Conservation (phyloP, 2,113 vertebrate genomes). For the Myrmecobius fasciatus region DNA sequence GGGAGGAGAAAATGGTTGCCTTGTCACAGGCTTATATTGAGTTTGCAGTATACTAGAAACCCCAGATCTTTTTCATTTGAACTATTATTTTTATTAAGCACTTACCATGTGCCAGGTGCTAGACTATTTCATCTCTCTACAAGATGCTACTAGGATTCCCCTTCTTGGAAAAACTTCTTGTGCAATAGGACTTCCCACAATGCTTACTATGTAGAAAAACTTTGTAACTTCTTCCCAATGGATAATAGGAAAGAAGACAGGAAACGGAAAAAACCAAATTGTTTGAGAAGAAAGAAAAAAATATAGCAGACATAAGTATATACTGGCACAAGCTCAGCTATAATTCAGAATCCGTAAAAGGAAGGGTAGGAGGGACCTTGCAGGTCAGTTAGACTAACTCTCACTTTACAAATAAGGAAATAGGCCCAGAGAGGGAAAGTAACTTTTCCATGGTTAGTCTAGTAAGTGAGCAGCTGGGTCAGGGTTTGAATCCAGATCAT, state of each 20-base stretch:
- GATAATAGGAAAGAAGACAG: neutral
- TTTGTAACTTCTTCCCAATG: neutral
- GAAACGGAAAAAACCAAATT: conserved; percentile 30
- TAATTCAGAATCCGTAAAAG: neutral
- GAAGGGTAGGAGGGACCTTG: neutral
- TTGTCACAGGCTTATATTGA: neutral
- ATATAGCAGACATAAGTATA: neutral
- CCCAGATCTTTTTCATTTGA: neutral
- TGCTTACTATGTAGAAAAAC: neutral
- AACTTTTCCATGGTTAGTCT: neutral
- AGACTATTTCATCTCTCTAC: neutral
- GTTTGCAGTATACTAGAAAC: neutral
- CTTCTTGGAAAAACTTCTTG: conserved; percentile 26
- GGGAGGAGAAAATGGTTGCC: neutral
- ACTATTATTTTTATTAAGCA: neutral
- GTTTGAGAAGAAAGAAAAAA: conserved; percentile 23
- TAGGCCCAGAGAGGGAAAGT: neutral
- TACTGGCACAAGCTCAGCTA: conserved; percentile 11
- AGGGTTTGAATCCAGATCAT: neutral
- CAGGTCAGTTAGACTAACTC: neutral
- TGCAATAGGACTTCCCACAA: conserved; percentile 8
- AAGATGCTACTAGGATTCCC: neutral
- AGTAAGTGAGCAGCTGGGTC: neutral
- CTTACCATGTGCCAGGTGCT: neutral
- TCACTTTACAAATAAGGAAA: neutral